Evolutionary conservation across 2,797 vertebrate species (phyloP), one percentile per base, ranked within the genome.

Genomic region (Monodelphis domestica): DNA sequence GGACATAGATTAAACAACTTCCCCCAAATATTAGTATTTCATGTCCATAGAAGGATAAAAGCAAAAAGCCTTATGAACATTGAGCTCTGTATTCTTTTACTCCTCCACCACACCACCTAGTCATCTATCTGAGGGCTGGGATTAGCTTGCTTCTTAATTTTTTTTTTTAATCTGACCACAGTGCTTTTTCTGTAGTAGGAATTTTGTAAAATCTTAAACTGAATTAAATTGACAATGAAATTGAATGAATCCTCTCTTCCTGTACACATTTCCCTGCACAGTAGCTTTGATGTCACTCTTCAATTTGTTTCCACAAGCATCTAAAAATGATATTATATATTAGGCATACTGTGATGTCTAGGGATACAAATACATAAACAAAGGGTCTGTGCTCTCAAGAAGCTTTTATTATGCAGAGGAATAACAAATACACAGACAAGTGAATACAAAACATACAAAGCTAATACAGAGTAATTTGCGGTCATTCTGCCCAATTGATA

Each of bases 391-490:
- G 63, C 12, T 78, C 70, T 78, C 38, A 45, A 26, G 3, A 78
- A 45, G 0, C 59, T n/a, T n/a, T 78, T 45, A 26, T 26, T 78
- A 45, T 26, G 4, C 2, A 78, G 38, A 30, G 1, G 1, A 5
- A 7, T 17, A 38, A 70, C 33, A 70, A 70, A 24, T 84, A 1
- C 21, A 84, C 38, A 84, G 10, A 45, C 26, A 26, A 78, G 9
- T 1, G 26, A 84, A 50, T 26, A 14, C 24, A 24, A 28, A 53
- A 45, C 0, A 0, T 5, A 70, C 26, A 53, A 12, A 14, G 33
- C 93, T 45, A 92, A 53, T 57, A 56, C 12, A 88, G 14, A 21
- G 15, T 93, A 0, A 0, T 63, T 84, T 52, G 55, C 5, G 84
- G 57, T 87, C 10, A 88, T 88, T 53, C 7, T 84, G 50, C 9